Base-by-base conservation (phyloP, 2,797 vertebrate species). In the Anolis apletophallus region DNA sequence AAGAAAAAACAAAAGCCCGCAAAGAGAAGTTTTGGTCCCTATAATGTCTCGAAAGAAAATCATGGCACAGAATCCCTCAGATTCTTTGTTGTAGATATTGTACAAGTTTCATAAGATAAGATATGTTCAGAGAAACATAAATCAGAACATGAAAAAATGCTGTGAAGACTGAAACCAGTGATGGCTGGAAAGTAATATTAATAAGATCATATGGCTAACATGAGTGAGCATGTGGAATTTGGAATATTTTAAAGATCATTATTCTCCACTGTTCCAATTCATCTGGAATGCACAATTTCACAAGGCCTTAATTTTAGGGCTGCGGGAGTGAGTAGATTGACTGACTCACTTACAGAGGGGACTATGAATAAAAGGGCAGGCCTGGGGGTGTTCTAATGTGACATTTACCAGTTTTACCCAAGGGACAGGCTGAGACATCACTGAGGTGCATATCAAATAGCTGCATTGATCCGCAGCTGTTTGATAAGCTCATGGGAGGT, bases 211-310 rank as follows among this genome's bases (percentile, higher is more conserved):
- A 36, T 9, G 9, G 36, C 8, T 59, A 69, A 50, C 11, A 34
- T 6, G 74, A 46, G 50, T 55, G 19, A 78, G 7, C 19, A 6
- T 67, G 32, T 50, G n/a, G 23, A 9, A 78, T 26, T 83, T 21
- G 36, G 54, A 77, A 19, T 69, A 50, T 77, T 82, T 83, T 79
- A 57, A 76, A 87, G 36, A 46, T 40, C 16, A 34, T 46, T 78
- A 34, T 54, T 87, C 55, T n/a, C 34, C 46, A 23, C 23, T 34
- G 14, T 50, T 46, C 17, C 55, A 57, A 59, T 80, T 72, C 26
- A 72, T 85, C 59, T 59, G 57, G 14, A 71, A 36, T 68, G 79
- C 32, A 29, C 52, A 79, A 46, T 40, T 50, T 59, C 52, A 14
- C 19, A 2, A 69, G 74, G 29, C 26, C 29, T 81, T 64, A n/a